Conservation (phyloP, 2,113 vertebrate genomes). For the Zosterops japonicus region DNA sequence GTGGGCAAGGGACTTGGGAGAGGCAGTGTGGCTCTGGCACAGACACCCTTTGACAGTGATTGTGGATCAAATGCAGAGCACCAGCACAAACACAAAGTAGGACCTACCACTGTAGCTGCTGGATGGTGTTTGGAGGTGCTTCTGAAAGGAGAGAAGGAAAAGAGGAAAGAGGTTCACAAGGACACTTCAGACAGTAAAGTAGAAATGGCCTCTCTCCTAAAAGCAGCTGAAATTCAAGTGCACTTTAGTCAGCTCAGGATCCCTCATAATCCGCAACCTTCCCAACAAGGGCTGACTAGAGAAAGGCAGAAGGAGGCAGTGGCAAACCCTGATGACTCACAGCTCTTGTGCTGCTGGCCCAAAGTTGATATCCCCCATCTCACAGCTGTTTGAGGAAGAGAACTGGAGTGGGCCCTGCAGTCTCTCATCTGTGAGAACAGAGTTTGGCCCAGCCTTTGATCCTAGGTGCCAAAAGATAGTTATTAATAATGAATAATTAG, state of each 20-base stretch:
- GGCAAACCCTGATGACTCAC: not conserved
- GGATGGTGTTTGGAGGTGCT: not conserved
- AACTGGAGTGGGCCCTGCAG: not conserved
- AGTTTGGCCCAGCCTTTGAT: not conserved
- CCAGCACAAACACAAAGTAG: not conserved
- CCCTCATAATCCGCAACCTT: no score
- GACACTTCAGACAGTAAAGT: not conserved
- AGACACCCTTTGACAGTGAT: not conserved
- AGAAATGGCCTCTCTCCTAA: not conserved
- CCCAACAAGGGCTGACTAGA: fast-evolving
- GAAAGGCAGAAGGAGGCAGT: not conserved
- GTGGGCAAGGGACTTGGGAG: fast-evolving
- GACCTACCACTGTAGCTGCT: fast-evolving
- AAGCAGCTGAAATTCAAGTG: not conserved
- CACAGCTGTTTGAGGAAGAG: not conserved
- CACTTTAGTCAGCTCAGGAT: not conserved
- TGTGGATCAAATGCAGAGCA: not conserved
- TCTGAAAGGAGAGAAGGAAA: not conserved
- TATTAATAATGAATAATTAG: not conserved
- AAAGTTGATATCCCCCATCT: not conserved
- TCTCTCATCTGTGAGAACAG: not conserved
- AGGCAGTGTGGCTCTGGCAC: not conserved
- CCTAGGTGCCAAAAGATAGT: not conserved
- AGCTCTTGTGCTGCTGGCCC: not conserved
- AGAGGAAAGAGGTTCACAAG: not conserved